Conservation (phyloP, 1,140 invertebrate species). For the Cyrtorhinus lividipennis region DNA sequence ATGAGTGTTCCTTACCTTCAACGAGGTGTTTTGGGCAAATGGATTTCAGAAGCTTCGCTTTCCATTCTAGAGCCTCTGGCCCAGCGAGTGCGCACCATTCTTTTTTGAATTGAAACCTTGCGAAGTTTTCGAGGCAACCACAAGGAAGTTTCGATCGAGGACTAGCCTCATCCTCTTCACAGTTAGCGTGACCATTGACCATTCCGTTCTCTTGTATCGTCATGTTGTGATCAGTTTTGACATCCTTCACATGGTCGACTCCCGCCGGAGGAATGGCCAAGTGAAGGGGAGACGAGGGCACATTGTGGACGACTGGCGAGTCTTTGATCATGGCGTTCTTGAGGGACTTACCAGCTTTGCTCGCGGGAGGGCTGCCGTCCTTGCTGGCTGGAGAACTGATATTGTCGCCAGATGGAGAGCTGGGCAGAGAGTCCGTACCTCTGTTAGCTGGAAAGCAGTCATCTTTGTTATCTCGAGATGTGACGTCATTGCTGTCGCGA, state of each 20-base stretch:
- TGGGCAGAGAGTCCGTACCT: background rate
- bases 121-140: background rate
- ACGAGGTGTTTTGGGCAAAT: slow-evolving; percentile 9
- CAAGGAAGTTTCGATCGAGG: background rate
- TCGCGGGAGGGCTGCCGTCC: background rate
- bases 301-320: background rate
- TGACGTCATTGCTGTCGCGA: background rate
- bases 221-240: background rate
- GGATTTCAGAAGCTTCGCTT: slow-evolving; percentile 1
- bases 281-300: background rate
- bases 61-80: background rate
- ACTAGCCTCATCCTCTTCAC: background rate
- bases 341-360: background rate
- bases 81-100: background rate
- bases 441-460: background rate
- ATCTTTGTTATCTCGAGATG: background rate
- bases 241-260: background rate
- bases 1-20: slow-evolving; percentile 6
- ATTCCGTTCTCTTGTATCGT: background rate
- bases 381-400: background rate
- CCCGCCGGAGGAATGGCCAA: background rate
- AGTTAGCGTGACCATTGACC: background rate
- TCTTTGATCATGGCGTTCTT: background rate
- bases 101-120: background rate
- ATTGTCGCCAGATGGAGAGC: background rate